Evolutionary conservation across 2,113 vertebrate species (phyloP), one percentile per base, ranked within the genome.

Genomic region (Eurypyga helias): DNA sequence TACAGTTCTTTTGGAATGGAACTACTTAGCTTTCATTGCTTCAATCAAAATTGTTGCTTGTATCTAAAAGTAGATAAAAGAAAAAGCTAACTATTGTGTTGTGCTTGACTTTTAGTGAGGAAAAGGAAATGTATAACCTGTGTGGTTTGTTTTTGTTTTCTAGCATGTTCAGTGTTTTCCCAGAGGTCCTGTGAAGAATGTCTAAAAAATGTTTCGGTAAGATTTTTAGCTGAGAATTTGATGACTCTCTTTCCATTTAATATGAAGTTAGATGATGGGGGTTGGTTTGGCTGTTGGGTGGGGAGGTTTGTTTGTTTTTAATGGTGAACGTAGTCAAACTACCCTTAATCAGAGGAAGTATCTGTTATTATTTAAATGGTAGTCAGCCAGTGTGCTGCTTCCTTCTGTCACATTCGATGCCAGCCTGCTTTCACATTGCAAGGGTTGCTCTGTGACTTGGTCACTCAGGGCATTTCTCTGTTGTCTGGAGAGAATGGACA

Each of bases 131-230:
- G 11, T 20, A 28, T 60, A 2, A 64, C 57, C 18, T 66, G 2
- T 43, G 3, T 65, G 4, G 77, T 24, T 46, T 83, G 4, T 8
- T 46, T 20, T 8, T 61, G 67, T 88, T 61, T 38, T n/a, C 23
- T 84, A 98, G 98, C 73, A 14, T 98, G 97, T 51, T 89, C 94
- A 24, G 33, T 54, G 28, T 96, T 97, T 69, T 96, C 97, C 23
- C 64, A 73, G 66, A 94, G 34, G 57, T 95, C 97, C 45, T 98
- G 98, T 86, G 98, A 98, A 25, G 95, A 97, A 75, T 98, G 98
- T 81, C 80, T 98, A 19, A 96, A 51, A 82, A 97, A 98, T 71
- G 96, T 98, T 67, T 83, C 79, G 75, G 98, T 98, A 95, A 98
- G 97, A 51, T 77, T 83, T 64, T 73, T 60, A 57, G 25, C 20